phyloP scores from a whole-genome alignment of 1,140 invertebrate genomes.

The Drosophila lini region DNA sequence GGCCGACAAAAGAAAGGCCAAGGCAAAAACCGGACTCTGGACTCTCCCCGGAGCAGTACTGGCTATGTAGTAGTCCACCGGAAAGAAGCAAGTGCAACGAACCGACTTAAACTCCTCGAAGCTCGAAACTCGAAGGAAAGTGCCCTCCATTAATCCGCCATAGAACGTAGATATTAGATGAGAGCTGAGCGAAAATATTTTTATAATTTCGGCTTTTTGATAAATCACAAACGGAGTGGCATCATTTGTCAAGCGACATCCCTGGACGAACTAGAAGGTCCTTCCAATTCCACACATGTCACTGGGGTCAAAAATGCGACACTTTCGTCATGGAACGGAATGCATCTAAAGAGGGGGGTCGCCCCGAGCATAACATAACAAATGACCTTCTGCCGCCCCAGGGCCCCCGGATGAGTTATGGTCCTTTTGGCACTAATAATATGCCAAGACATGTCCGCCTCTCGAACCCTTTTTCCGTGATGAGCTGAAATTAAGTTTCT shows the following conservation, averaged over 20 bases:
- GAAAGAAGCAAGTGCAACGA: constrained; percentile 49
- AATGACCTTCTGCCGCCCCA: constrained; percentile 64
- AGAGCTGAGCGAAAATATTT: constrained; percentile 49
- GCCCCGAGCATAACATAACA: constrained; percentile 49
- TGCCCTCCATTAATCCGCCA: constrained; percentile 62
- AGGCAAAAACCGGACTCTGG: constrained; percentile 40
- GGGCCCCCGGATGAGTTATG: constrained; percentile 64
- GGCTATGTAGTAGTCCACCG: background rate
- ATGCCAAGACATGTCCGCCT: constrained; percentile 61
- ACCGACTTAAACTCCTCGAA: constrained; percentile 28
- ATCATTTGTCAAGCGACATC: constrained; percentile 72
- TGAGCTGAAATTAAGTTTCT: constrained; percentile 40
- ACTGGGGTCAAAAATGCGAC: constrained; percentile 64
- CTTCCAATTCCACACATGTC: constrained; percentile 49
- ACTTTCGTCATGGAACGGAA: constrained; percentile 69
- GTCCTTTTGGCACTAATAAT: constrained; percentile 46
- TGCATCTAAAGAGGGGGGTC: constrained; percentile 12
- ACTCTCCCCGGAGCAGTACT: constrained; percentile 2
- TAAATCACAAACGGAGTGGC: constrained; percentile 65
- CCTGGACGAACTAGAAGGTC: constrained; percentile 12
- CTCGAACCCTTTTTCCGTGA: constrained; percentile 52
- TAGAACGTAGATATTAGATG: constrained; percentile 53
- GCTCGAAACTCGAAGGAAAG: background rate
- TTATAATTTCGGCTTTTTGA: constrained; percentile 71
- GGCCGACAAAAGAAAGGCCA: constrained; percentile 45